Percentiles rank a stretch among this genome's conserved stretches.
phyloP scores from a whole-genome alignment of 2,888 invertebrate species.

The Baronia brevicornis region DNA sequence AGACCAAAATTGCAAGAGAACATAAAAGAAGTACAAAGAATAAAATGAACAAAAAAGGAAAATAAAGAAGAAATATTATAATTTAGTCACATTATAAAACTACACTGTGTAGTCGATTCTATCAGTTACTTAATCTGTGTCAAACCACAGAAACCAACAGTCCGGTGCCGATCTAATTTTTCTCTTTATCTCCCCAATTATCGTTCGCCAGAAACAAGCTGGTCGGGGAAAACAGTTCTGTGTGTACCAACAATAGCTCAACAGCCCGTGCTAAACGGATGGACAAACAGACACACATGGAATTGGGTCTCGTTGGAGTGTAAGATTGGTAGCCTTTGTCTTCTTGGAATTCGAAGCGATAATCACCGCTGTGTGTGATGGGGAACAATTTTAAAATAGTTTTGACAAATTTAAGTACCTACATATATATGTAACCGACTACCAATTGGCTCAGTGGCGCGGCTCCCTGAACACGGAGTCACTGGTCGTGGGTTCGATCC shows the following conservation, averaged over 20 bases:
- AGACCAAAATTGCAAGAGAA: no score
- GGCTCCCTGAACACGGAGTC: no score
- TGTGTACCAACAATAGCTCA: slow-evolving; percentile 39
- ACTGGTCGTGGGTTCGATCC: no score
- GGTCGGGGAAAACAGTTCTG: slow-evolving; percentile 20
- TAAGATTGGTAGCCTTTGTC: slow-evolving; percentile 54
- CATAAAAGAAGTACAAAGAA: no score
- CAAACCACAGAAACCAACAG: slow-evolving; percentile 14
- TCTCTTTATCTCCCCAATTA: slow-evolving; percentile 56
- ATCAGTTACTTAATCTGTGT: slow-evolving; percentile 3
- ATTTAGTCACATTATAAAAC: not conserved
- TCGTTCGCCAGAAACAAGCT: slow-evolving; percentile 36
- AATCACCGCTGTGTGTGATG: slow-evolving; percentile 18
- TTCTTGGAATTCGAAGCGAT: slow-evolving; percentile 33
- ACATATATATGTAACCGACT: not conserved
- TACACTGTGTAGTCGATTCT: not conserved
- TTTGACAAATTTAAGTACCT: no score
- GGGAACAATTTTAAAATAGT: no score
- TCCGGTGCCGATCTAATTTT: slow-evolving; percentile 40
- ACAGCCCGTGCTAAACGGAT: slow-evolving; percentile 34
- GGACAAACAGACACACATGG: slow-evolving; percentile 45
- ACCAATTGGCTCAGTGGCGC: no score
- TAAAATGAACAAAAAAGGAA: not conserved
- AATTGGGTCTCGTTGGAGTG: slow-evolving; percentile 41
- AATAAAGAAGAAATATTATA: not conserved